These are phyloP conservation scores for Netelia inedita DNA, from an alignment of 2,888 invertebrate genomes.

Conservation along the genomic window DNA sequence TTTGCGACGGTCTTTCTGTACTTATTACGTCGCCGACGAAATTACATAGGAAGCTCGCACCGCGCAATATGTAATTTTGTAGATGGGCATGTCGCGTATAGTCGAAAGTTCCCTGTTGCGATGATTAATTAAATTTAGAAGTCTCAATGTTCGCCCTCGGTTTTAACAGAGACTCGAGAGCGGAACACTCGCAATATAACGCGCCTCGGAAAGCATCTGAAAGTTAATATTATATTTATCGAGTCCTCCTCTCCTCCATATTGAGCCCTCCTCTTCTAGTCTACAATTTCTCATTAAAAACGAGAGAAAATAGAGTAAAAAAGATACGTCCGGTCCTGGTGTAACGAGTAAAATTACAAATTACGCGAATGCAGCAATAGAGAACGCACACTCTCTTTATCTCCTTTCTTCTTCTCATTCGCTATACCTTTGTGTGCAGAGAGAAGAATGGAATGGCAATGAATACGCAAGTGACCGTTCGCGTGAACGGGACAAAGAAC, in stretches of 20 bases:
- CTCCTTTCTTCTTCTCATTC: neutral
- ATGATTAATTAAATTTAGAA: conserved; percentile 78
- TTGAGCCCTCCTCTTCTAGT: neutral
- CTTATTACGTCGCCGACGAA: conserved; percentile 76
- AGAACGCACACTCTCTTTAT: neutral
- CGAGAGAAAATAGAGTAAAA: neutral
- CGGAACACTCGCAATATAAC: neutral
- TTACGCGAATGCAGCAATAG: conserved; percentile 21
- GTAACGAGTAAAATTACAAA: conserved; percentile 44
- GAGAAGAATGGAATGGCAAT: conserved; percentile 41
- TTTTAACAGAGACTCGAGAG: neutral
- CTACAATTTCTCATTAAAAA: neutral
- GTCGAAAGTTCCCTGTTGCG: conserved; percentile 73
- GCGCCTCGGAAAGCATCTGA: neutral
- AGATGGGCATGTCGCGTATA: conserved; percentile 71
- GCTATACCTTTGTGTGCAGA: conserved; percentile 27
- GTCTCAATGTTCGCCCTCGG: conserved; percentile 74
- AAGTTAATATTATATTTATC: neutral
- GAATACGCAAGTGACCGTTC: conserved; percentile 53
- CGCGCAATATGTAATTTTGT: conserved; percentile 55
- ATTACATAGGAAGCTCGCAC: conserved; percentile 78
- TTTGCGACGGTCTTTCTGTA: conserved; percentile 3
- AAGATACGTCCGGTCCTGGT: conserved; percentile 1
- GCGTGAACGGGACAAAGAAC: conserved; percentile 49
- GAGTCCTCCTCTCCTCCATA: neutral